Evolutionary conservation across 2,888 invertebrate genomes (phyloP), one percentile per base, ranked within the genome.

Genomic region (Hirtodrosophila alboralis): DNA sequence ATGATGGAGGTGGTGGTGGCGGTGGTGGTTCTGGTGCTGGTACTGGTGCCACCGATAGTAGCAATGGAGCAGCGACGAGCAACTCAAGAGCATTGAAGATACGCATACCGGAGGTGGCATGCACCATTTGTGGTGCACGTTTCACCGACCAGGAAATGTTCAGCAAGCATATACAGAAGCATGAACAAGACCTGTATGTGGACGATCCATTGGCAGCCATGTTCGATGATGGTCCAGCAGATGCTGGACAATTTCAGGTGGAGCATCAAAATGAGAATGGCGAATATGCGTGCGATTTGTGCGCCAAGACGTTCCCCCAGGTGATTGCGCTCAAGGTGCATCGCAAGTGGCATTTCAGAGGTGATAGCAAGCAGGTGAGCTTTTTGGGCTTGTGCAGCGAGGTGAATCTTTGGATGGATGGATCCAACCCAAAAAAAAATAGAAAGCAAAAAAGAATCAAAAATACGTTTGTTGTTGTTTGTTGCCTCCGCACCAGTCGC

Each of bases 271-370:
- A 88, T 52, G 90, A 90, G 60, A 90, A 89, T 44, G 90, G 90
- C 58, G 90, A 90, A 61, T 91, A 89, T 60, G 90, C 90, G 37
- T 91, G 91, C 75, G 91, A 91, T 80, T 84, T 91, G 64, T 91
- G 91, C 66, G 75, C 88, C 7, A 91, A 91, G 84, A 87, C 89
- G 37, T 91, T 91, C 69, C 87, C 90, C 48, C 89, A 89, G 78
- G 88, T 91, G 85, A 90, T 89, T 52, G 90, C 91, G 57, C 81
- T 91, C 51, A 91, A 91, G 85, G 91, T 91, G 67, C 91, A 91
- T 88, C 89, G 91, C 75, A 91, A 91, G 79, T 91, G 91, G 91
- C 91, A 91, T 89, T 91, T 91, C 86, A 89, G 91, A 84, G 89
- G 89, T 89, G 91, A 91, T 88, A 89, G 90, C 84, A 90, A 90